Evolutionary conservation across 92 coral and sea anemone species (phyloP), one percentile per base, ranked within the genome.

Genomic region (Umimayanthus chanpuru): DNA sequence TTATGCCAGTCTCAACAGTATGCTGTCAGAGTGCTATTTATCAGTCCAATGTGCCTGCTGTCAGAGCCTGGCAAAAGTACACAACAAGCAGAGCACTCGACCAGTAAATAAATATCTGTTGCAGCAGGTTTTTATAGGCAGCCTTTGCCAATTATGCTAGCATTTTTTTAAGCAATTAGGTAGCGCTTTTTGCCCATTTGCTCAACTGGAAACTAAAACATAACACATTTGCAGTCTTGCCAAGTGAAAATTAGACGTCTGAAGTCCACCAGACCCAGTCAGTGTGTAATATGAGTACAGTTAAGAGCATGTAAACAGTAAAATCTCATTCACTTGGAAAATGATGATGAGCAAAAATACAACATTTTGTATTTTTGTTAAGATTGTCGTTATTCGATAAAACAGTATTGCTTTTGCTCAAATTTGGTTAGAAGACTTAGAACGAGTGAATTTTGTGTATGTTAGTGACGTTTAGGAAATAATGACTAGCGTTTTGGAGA

Each of bases 1-100:
- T 43, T 78, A 78, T 78, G 66, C 81, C 81, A 78, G 66, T 78
- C 61, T n/a, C 81, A 47, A 78, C 81, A 78, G 81, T 78, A 78
- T 78, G 81, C 79, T 6, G 78, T 73, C 23, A 73, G 36, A 75
- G 81, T 78, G 53, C 39, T 50, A 78, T 78, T 78, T 44, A 50
- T 38, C 36, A n/a, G 66, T 20, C 81, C 81, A 76, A 18, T 76
- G 81, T 76, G 81, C 50, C 80, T n/a, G 49, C 61, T 77, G 64
- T 39, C 81, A 41, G 16, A 78, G 81, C 61, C 81, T 9, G 65
- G 58, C 11, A 78, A 78, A 78, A 43, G 81, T 78, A 43, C 16
- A 72, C 76, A 70, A 77, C 81, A 78, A 78, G 81, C 81, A 78
- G 58, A 25, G 65, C 81, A 78, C 81, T 47, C 5, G 43, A 25